These are phyloP conservation scores for Forbesichthys agassizii DNA, from an alignment of 2,113 vertebrate genomes.

Conservation along the genomic window DNA sequence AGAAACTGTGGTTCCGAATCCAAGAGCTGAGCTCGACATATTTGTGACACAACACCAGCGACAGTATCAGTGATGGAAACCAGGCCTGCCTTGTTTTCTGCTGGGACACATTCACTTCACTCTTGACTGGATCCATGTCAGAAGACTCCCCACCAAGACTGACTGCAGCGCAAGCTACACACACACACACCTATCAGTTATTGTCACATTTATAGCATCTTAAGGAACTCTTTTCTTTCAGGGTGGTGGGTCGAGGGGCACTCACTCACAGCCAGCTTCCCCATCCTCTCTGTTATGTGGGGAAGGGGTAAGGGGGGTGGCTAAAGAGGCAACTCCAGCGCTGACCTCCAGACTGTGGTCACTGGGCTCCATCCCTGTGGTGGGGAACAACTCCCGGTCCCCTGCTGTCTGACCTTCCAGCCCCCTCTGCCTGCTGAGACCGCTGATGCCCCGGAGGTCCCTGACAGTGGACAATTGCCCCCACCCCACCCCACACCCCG, in stretches of 20 bases:
- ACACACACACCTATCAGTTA: slow-evolving; percentile 55
- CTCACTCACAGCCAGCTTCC: slow-evolving; percentile 63
- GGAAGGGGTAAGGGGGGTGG: slow-evolving; percentile 6
- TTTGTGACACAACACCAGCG: slow-evolving; percentile 50
- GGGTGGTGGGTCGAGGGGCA: slow-evolving; percentile 57
- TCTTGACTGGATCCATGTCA: slow-evolving; percentile 32
- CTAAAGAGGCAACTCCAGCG: slow-evolving; percentile 42
- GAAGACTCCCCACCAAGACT: slow-evolving; percentile 42
- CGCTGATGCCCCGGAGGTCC: slow-evolving; percentile 32
- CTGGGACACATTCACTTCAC: slow-evolving; percentile 45
- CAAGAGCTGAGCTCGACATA: slow-evolving; percentile 71
- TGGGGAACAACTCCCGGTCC: slow-evolving; percentile 37
- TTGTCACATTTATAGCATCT: slow-evolving; percentile 52
- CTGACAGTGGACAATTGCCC: slow-evolving; percentile 10
- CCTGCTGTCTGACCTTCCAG: slow-evolving; percentile 62
- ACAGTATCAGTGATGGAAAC: slow-evolving; percentile 69
- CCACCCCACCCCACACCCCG: background rate
- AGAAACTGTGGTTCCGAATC: slow-evolving; percentile 59
- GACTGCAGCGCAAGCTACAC: slow-evolving; percentile 34
- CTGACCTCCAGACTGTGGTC: slow-evolving; percentile 72
- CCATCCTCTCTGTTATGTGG: slow-evolving; percentile 57
- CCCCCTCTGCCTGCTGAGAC: slow-evolving; percentile 26
- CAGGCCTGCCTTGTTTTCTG: slow-evolving; percentile 63
- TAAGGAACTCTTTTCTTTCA: slow-evolving; percentile 13
- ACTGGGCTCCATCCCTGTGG: slow-evolving; percentile 34